Conservation (phyloP, 2,888 invertebrate species). For the Andrena haemorrhoa region DNA sequence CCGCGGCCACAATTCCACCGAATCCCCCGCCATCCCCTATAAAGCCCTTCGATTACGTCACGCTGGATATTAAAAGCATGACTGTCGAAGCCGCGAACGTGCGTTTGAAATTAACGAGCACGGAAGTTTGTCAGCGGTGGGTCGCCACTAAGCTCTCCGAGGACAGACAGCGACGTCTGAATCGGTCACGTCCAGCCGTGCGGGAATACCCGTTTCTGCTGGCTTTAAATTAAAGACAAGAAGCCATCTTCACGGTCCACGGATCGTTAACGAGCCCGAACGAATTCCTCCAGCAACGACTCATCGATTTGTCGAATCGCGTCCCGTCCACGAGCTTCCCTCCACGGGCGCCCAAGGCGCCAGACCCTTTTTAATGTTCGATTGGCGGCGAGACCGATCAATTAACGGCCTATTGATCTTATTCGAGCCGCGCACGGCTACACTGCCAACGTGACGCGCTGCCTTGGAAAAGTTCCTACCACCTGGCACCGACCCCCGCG, state of each 20-base stretch:
- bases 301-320: constrained; percentile 60
- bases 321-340: background rate
- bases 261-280: constrained; percentile 62
- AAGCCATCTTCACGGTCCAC: constrained; percentile 35
- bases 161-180: background rate
- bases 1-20: constrained; percentile 36
- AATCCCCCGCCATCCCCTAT: constrained; percentile 33
- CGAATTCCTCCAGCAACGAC: constrained; percentile 56
- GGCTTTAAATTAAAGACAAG: constrained; percentile 36
- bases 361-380: constrained; percentile 54
- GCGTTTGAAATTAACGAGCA: constrained; percentile 13
- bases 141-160: background rate
- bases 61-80: constrained; percentile 26
- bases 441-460: constrained; percentile 53
- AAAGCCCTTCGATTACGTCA: constrained; percentile 2
- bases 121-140: background rate
- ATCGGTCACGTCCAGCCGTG: constrained; percentile 1
- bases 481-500: constrained; percentile 78
- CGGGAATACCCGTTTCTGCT: constrained; percentile 14
- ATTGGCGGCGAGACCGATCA: constrained; percentile 73
- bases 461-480: constrained; percentile 72
- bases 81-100: background rate
- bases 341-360: constrained; percentile 50
- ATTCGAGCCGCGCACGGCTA: constrained; percentile 50
- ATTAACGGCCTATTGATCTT: constrained; percentile 74